Percentiles rank a stretch among this genome's conserved stretches.
These are phyloP conservation scores for Oncorhynchus clarkii DNA, from an alignment of 2,113 vertebrate genomes.

Conservation along the genomic window DNA sequence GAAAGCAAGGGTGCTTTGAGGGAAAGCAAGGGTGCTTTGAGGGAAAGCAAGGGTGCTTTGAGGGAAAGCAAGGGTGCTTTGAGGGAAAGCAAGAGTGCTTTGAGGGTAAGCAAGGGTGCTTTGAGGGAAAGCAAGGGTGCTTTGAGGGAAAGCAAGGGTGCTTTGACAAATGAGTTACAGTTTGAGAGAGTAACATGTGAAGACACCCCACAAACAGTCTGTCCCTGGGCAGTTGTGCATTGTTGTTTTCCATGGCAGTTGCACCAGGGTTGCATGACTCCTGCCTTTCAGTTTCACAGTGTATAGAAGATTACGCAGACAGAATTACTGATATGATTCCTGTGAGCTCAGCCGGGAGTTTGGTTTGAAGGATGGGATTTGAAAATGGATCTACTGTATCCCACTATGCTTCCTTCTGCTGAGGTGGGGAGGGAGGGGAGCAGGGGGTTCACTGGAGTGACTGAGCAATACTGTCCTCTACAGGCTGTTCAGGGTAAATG, in stretches of 20 bases:
- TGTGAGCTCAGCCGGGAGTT: constrained; percentile 14
- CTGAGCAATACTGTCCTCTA: constrained; percentile 63
- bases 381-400: constrained; percentile 20
- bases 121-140: too few species aligned
- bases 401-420: constrained; percentile 15
- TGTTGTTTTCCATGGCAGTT: constrained; percentile 43
- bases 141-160: background rate
- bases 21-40: too few species aligned
- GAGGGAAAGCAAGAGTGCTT: constrained; percentile 5
- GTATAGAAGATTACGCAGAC: constrained; percentile 48
- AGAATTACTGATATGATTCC: constrained; percentile 41
- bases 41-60: too few species aligned
- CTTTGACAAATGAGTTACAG: constrained; percentile 58
- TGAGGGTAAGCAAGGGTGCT: too few species aligned
- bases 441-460: background rate
- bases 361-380: constrained; percentile 20
- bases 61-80: constrained; percentile 26
- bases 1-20: too few species aligned
- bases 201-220: constrained; percentile 34
- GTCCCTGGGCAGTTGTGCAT: constrained; percentile 26
- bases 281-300: constrained; percentile 17
- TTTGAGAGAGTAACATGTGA: constrained; percentile 47
- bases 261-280: constrained; percentile 28
- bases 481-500: constrained; percentile 30
- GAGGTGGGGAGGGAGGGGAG: background rate